These are phyloP conservation scores for Leptinotarsa tumamoca DNA, from an alignment of 2,888 invertebrate species.

Conservation along the genomic window DNA sequence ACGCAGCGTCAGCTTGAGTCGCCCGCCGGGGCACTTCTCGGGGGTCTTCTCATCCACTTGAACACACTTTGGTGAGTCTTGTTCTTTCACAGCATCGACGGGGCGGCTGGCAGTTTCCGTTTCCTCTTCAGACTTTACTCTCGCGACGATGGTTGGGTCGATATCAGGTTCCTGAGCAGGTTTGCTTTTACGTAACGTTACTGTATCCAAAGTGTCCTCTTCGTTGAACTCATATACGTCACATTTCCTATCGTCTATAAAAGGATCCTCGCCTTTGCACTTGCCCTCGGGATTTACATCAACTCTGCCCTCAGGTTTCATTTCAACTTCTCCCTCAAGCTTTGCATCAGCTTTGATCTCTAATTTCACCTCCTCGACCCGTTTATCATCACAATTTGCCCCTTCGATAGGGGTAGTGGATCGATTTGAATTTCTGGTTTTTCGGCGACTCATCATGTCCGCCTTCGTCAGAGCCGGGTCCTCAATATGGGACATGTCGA, in stretches of 20 bases:
- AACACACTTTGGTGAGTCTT: slow-evolving; percentile 50
- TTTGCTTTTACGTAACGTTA: slow-evolving; percentile 46
- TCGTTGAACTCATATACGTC: slow-evolving; percentile 64
- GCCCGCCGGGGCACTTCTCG: slow-evolving; percentile 59
- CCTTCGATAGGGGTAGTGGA: slow-evolving; percentile 28
- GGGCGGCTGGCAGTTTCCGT: slow-evolving; percentile 59
- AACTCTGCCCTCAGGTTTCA: background rate
- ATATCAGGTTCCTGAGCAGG: slow-evolving; percentile 35
- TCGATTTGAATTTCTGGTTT: slow-evolving; percentile 36
- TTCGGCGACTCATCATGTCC: slow-evolving; percentile 27
- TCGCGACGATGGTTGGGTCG: slow-evolving; percentile 43
- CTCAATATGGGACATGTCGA: slow-evolving; percentile 26
- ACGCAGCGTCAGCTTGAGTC: slow-evolving; percentile 83
- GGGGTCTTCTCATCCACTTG: slow-evolving; percentile 56
- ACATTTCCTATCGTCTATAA: background rate
- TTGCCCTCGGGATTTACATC: background rate
- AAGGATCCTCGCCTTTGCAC: slow-evolving; percentile 15
- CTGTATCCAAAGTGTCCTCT: slow-evolving; percentile 48
- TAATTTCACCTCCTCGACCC: slow-evolving; percentile 13
- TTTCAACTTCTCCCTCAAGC: slow-evolving; percentile 49
- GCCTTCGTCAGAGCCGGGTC: background rate
- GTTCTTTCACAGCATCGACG: slow-evolving; percentile 52
- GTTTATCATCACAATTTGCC: slow-evolving; percentile 34
- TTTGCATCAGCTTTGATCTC: slow-evolving; percentile 61
- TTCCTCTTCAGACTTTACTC: slow-evolving; percentile 48